Conservation (phyloP, 2,797 vertebrate species). For the Dallia pectoralis region DNA sequence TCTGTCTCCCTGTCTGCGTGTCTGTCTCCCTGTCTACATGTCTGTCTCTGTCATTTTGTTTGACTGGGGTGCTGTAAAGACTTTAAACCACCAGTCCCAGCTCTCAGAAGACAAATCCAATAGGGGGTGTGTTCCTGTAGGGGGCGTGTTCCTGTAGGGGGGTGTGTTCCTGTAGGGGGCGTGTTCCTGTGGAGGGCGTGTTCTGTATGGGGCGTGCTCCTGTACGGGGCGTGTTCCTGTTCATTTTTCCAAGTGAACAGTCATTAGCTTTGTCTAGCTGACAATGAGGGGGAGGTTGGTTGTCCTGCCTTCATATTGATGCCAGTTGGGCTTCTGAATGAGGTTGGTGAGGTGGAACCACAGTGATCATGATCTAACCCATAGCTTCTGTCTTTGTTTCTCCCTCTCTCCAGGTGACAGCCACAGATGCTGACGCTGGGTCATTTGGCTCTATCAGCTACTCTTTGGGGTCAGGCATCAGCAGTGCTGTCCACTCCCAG, state of each 20-base stretch:
- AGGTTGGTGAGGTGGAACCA: no score
- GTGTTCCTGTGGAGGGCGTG: constrained; percentile 44
- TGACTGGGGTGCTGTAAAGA: constrained; percentile 40
- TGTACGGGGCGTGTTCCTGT: no score
- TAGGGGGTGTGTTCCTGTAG: no score
- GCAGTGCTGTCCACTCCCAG: constrained; percentile 72
- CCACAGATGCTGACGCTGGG: constrained; percentile 90
- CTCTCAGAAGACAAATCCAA: no score
- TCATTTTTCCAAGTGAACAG: no score
- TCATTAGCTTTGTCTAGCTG: no score
- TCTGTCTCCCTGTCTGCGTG: no score
- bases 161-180: no score
- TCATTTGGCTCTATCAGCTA: constrained; percentile 87
- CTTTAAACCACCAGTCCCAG: constrained; percentile 42
- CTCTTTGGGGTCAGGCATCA: constrained; percentile 84
- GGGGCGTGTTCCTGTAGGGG: constrained; percentile 48
- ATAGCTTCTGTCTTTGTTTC: constrained; percentile 1
- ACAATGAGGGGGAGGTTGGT: no score
- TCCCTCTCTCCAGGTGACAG: constrained; percentile 81
- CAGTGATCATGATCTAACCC: not conserved
- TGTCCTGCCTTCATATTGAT: no score
- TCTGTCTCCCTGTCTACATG: constrained; percentile 51
- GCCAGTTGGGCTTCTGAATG: no score
- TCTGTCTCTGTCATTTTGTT: no score
- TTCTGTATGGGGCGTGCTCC: constrained; percentile 5